Conservation (phyloP, 2,113 vertebrate genomes). For the Balaeniceps rex region DNA sequence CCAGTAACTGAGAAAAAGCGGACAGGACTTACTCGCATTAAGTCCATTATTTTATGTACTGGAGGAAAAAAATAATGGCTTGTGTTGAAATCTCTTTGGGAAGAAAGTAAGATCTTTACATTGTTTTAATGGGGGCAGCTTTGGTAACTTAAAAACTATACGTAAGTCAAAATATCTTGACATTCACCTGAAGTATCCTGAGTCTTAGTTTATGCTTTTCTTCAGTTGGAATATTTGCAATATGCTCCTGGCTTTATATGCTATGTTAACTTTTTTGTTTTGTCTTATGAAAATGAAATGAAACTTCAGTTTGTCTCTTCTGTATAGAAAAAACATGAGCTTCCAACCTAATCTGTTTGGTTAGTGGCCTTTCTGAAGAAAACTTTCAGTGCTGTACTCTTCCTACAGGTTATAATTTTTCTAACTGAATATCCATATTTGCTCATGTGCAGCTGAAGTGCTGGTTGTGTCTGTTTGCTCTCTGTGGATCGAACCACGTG, state of each 20-base stretch:
- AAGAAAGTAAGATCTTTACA: not conserved
- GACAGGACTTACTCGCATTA: not conserved
- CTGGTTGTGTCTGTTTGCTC: not conserved
- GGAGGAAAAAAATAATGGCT: not conserved
- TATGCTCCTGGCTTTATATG: not conserved
- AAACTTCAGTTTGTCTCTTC: not conserved
- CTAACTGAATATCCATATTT: not conserved
- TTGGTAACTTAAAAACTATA: not conserved
- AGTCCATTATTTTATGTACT: not conserved
- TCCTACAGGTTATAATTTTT: not conserved
- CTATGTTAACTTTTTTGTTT: not conserved
- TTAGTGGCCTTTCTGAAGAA: not conserved
- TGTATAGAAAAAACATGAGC: not conserved
- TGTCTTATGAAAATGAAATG: not conserved
- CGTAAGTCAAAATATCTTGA: not conserved
- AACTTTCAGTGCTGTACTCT: not conserved
- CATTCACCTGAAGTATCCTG: not conserved
- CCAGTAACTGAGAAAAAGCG: not conserved
- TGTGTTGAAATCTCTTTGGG: not conserved
- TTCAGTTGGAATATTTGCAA: not conserved
- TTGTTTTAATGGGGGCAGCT: not conserved
- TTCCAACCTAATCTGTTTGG: not conserved
- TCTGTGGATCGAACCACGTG: not conserved
- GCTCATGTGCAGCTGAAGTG: not conserved
- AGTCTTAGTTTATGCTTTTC: not conserved